Evolutionary conservation across 2,797 vertebrate genomes (phyloP).

Genomic region (Neosalanx taihuensis): DNA sequence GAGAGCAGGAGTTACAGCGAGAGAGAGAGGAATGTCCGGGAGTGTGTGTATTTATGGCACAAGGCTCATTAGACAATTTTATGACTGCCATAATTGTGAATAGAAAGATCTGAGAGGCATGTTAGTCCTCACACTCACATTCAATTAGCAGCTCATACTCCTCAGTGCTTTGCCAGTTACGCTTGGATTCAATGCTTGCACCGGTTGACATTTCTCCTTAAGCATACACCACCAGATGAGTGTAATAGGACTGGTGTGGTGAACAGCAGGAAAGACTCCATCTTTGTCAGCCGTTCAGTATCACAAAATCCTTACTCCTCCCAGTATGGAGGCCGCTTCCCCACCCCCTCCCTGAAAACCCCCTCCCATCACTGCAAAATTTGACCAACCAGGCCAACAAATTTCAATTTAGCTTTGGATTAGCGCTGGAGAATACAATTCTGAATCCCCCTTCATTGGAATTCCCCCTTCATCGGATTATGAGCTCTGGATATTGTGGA

Average conservation of each 20-base stretch:
- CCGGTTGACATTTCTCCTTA: neutral
- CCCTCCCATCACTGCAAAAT: neutral
- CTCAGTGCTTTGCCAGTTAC: neutral
- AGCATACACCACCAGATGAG: neutral
- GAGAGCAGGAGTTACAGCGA: neutral
- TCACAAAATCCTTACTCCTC: neutral
- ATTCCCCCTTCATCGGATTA: conserved; percentile 32
- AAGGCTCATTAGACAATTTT: neutral
- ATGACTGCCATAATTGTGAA: neutral
- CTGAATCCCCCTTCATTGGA: conserved; percentile 34
- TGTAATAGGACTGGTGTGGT: neutral
- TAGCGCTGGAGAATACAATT: conserved; percentile 13
- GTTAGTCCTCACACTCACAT: neutral
- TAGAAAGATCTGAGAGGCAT: neutral
- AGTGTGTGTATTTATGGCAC: conserved; percentile 4
- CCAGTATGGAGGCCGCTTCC: neutral
- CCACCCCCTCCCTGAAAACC: neutral
- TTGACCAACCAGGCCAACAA: neutral
- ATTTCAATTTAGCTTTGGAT: conserved; percentile 11
- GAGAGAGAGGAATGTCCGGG: neutral
- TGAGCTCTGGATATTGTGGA: neutral
- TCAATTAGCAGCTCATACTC: neutral
- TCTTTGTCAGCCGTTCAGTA: neutral
- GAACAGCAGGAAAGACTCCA: neutral
- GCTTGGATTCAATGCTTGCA: neutral